A percentile compares a stretch with the other conserved stretches of the same genome.
phyloP scores from a whole-genome alignment of 2,888 invertebrate genomes.

The Mayetiola destructor region DNA sequence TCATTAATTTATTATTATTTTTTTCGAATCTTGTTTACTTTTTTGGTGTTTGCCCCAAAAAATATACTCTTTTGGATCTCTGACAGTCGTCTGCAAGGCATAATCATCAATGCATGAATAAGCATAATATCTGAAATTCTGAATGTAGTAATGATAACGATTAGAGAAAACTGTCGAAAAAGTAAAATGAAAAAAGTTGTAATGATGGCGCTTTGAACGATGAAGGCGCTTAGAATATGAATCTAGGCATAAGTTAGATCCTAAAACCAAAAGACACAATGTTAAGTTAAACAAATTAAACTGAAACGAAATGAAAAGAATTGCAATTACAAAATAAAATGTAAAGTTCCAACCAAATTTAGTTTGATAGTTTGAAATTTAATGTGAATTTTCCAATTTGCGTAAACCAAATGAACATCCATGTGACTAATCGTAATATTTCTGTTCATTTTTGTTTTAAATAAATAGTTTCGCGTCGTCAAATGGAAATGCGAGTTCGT shows the following conservation, averaged over 20 bases:
- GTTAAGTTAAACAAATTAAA: neutral
- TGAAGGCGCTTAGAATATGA: too few relatives aligned
- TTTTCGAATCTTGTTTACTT: too few relatives aligned
- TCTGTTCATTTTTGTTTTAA: conserved; percentile 23
- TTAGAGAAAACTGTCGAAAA: too few relatives aligned
- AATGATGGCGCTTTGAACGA: too few relatives aligned
- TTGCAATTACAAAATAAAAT: conserved; percentile 5
- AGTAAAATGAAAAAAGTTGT: too few relatives aligned
- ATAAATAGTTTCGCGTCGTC: conserved; percentile 52
- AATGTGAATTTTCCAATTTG: neutral
- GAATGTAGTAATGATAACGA: too few relatives aligned
- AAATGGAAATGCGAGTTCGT: conserved; percentile 73
- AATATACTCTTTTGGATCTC: too few relatives aligned
- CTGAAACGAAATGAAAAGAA: neutral
- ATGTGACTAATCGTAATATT: conserved; percentile 16
- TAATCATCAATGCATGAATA: too few relatives aligned
- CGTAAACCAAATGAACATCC: neutral
- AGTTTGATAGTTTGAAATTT: conserved; percentile 11
- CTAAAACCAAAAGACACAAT: neutral
- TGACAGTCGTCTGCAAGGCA: too few relatives aligned
- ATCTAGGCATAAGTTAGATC: conserved; percentile 4
- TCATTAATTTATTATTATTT: too few relatives aligned
- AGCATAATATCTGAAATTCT: too few relatives aligned
- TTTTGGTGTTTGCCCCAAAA: too few relatives aligned
- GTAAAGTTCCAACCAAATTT: neutral